These are phyloP conservation scores for Bugulina stolonifera DNA, from an alignment of 2,888 invertebrate genomes.

Conservation along the genomic window DNA sequence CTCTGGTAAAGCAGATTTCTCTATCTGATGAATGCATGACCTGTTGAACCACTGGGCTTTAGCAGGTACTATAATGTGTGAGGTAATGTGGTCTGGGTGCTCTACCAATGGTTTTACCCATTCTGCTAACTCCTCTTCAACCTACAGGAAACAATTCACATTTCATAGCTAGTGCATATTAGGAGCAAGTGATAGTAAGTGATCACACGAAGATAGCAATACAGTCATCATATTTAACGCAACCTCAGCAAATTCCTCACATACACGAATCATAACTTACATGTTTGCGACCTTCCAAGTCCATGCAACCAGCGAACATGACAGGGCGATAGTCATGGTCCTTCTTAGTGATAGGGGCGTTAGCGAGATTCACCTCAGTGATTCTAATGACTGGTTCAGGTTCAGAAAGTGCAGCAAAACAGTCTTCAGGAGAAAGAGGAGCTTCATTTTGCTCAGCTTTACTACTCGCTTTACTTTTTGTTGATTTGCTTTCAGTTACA, in stretches of 20 bases:
- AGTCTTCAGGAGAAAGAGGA: not conserved
- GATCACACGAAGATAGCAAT: too few relatives aligned
- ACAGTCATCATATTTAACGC: too few relatives aligned
- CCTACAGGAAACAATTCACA: not conserved
- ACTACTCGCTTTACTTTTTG: not conserved
- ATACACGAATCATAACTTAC: not conserved
- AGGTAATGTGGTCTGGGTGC: slow-evolving; percentile 3
- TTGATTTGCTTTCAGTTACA: too few relatives aligned
- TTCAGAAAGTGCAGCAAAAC: not conserved
- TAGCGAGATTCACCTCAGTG: slow-evolving; percentile 16
- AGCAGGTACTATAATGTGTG: slow-evolving; percentile 88
- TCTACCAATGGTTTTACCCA: not conserved
- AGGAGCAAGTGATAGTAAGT: too few relatives aligned
- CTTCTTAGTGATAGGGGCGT: slow-evolving; percentile 19
- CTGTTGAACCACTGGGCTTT: slow-evolving; percentile 98
- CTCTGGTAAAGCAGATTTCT: slow-evolving; percentile 92
- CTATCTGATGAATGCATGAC: slow-evolving; percentile 94
- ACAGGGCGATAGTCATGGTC: slow-evolving; percentile 25
- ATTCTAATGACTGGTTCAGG: slow-evolving; percentile 14
- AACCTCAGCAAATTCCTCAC: too few relatives aligned
- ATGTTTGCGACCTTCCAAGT: slow-evolving; percentile 11
- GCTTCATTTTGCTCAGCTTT: not conserved
- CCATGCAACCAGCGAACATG: slow-evolving; percentile 22
- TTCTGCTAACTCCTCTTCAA: slow-evolving; percentile 9
- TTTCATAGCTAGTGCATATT: too few relatives aligned